A percentile compares a stretch with the other conserved stretches of the same genome.
These are phyloP conservation scores for Catharus minimus DNA, from an alignment of 2,113 vertebrate species.

Conservation along the genomic window DNA sequence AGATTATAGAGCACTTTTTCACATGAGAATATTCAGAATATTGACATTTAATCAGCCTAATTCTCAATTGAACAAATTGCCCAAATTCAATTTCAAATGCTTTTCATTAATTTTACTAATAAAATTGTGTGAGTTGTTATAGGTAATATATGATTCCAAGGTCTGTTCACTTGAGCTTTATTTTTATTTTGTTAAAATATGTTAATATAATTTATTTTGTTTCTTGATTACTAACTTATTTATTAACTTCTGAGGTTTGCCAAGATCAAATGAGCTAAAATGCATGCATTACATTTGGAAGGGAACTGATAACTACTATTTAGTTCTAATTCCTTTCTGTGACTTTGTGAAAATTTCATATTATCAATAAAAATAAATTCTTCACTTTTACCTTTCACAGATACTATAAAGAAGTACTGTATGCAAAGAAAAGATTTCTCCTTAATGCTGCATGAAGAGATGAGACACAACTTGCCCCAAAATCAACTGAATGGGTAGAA, in stretches of 20 bases:
- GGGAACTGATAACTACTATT: not conserved
- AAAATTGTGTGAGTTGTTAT: not conserved
- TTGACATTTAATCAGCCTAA: not conserved
- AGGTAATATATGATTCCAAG: not conserved
- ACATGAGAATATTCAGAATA: not conserved
- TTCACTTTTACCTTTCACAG: not conserved
- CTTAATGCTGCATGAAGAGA: not conserved
- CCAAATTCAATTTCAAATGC: not conserved
- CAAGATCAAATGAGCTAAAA: not conserved
- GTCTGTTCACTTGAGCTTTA: not conserved
- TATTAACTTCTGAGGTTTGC: not conserved
- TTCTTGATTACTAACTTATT: not conserved
- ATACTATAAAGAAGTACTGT: not conserved
- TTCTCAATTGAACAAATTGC: not conserved
- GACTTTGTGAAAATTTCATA: not conserved
- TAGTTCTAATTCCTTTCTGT: not conserved
- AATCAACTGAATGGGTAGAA: not conserved
- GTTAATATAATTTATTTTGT: not conserved
- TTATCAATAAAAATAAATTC: slow-evolving; percentile 31
- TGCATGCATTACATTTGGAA: not conserved
- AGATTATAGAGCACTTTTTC: not conserved
- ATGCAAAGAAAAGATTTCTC: not conserved
- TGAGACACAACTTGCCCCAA: not conserved
- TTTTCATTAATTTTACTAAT: not conserved
- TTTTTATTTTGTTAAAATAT: not conserved